Evolutionary conservation across 2,113 vertebrate genomes (phyloP).

Genomic region (Seriola quinqueradiata): DNA sequence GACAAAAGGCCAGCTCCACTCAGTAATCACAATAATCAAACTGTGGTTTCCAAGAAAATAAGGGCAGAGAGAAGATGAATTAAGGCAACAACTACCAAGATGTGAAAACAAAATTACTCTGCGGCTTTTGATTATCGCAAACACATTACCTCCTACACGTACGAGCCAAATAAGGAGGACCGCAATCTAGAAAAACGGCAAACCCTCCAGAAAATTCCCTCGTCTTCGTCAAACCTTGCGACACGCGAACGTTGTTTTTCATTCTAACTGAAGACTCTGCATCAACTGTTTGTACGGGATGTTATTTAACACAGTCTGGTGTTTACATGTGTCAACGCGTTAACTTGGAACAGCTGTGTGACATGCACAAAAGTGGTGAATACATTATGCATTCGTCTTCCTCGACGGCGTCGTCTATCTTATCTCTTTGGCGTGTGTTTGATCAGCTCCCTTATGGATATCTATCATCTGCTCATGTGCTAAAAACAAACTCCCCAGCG

Average conservation of each 20-base stretch:
- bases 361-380: too few relatives aligned
- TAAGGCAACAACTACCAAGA: conserved; percentile 9
- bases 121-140: conserved; percentile 35
- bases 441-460: too few relatives aligned
- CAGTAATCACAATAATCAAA: conserved; percentile 50
- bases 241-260: not conserved
- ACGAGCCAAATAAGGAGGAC: not conserved
- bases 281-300: too few relatives aligned
- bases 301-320: too few relatives aligned
- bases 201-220: conserved; percentile 16
- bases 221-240: not conserved
- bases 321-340: too few relatives aligned
- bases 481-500: too few relatives aligned
- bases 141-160: conserved; percentile 28
- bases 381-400: too few relatives aligned
- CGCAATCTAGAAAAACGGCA: conserved; percentile 7
- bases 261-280: too few relatives aligned
- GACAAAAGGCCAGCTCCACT: conserved; percentile 17
- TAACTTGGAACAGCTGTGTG: too few relatives aligned
- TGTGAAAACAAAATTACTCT: conserved; percentile 44
- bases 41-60: conserved; percentile 14
- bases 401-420: too few relatives aligned
- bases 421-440: too few relatives aligned
- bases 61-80: conserved; percentile 10
- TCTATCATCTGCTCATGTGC: too few relatives aligned